Conservation (phyloP, 1,140 invertebrate species). For the Zophobas atratus region DNA sequence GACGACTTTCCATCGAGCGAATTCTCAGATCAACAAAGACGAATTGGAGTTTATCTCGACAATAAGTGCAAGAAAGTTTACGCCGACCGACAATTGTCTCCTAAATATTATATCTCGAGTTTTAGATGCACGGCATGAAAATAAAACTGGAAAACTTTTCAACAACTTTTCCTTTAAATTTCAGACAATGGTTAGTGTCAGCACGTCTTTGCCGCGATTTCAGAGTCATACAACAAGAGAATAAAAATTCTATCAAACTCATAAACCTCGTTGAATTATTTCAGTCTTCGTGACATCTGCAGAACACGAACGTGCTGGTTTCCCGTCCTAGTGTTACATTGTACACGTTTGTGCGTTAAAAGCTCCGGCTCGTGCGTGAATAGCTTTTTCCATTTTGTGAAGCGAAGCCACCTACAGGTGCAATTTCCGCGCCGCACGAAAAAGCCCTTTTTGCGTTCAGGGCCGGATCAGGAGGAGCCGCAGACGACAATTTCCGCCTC, state of each 20-base stretch:
- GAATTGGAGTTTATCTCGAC: conserved; percentile 21
- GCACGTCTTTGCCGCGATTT: conserved; percentile 16
- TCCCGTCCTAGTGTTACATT: too few species aligned
- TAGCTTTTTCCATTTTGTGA: too few species aligned
- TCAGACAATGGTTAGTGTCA: conserved; percentile 26
- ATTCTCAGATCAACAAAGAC: too few species aligned
- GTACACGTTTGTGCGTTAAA: too few species aligned
- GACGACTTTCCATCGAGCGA: too few species aligned
- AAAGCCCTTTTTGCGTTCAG: conserved; percentile 33
- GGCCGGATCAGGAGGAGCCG: conserved; percentile 42
- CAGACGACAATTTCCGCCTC: conserved; percentile 42
- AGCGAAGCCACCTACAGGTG: background rate
- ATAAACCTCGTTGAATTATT: too few species aligned
- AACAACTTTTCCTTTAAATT: conserved; percentile 24
- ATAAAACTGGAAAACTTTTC: conserved; percentile 37
- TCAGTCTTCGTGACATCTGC: too few species aligned
- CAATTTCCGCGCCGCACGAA: conserved; percentile 14
- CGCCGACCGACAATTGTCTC: conserved; percentile 31
- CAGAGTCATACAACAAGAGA: too few species aligned
- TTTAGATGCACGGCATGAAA: conserved; percentile 20
- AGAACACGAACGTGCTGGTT: too few species aligned
- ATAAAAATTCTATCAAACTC: too few species aligned
- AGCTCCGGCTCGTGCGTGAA: too few species aligned
- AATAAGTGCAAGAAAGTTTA: conserved; percentile 23
- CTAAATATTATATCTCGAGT: conserved; percentile 30